Conservation (phyloP, 2,113 vertebrate species). For the Emydura subglobosa region DNA sequence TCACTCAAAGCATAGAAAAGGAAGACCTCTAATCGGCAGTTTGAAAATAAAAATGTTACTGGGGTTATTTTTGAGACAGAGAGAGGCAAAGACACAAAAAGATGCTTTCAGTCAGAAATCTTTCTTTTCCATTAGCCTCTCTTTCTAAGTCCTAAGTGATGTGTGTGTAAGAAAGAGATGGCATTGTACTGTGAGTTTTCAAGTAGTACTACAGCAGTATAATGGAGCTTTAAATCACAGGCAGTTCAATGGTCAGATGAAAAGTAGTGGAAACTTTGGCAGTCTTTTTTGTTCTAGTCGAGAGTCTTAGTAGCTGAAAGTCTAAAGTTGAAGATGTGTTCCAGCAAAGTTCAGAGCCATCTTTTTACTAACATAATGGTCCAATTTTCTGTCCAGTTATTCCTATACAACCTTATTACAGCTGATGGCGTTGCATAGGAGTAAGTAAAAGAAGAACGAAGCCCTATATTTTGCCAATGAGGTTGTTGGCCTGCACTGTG, state of each 20-base stretch:
- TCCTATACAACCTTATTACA: not conserved
- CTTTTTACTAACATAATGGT: not conserved
- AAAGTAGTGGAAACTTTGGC: not conserved
- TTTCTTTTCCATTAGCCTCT: not conserved
- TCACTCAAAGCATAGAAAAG: not conserved
- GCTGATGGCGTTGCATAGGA: not conserved
- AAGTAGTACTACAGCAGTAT: not conserved
- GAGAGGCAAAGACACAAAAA: not conserved
- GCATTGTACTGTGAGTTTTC: not conserved
- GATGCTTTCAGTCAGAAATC: not conserved
- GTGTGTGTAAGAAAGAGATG: not conserved
- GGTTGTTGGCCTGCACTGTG: not conserved
- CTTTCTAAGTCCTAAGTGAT: not conserved
- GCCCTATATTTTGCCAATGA: not conserved
- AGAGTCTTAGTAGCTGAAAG: accelerated
- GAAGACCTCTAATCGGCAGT: not conserved
- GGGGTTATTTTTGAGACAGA: not conserved
- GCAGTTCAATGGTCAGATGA: not conserved
- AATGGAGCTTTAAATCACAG: not conserved
- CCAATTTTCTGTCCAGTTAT: not conserved
- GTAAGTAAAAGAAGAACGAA: not conserved
- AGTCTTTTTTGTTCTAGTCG: not conserved
- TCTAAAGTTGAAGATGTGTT: not conserved
- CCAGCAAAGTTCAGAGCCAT: not conserved
- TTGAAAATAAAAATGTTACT: not conserved